Evolutionary conservation across 1,140 invertebrate genomes (phyloP).

Genomic region (Plectrocnemia conspersa): DNA sequence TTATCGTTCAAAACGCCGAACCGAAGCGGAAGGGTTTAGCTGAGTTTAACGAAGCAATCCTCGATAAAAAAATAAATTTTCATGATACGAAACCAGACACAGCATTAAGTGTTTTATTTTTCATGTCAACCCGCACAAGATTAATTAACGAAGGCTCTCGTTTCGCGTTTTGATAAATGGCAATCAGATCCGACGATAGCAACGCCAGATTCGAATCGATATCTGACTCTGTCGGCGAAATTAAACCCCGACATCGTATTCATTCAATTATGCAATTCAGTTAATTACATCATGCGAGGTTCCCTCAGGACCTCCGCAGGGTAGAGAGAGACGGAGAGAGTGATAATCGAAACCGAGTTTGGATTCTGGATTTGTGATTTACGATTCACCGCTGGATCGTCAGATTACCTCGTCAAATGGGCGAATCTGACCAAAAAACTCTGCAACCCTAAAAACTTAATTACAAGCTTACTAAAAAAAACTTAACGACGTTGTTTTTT

Average conservation of each 20-base stretch:
- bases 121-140: too few relatives aligned
- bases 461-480: too few relatives aligned
- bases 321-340: too few relatives aligned
- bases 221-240: background rate
- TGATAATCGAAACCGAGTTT: too few relatives aligned
- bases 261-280: slow-evolving; percentile 4
- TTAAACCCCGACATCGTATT: background rate
- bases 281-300: slow-evolving; percentile 2
- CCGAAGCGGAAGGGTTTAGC: too few relatives aligned
- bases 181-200: background rate
- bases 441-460: too few relatives aligned
- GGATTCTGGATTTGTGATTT: too few relatives aligned
- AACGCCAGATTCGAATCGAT: background rate
- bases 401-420: background rate
- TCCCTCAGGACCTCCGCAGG: background rate
- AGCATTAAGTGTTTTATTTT: background rate
- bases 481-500: background rate
- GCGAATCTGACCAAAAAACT: background rate
- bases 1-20: background rate
- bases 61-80: background rate
- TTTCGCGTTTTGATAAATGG: background rate
- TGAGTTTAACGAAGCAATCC: too few relatives aligned
- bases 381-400: slow-evolving; percentile 5
- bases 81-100: background rate
- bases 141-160: background rate